These are phyloP conservation scores for Etheostoma perlongum DNA, from an alignment of 2,797 vertebrate genomes.

Conservation along the genomic window DNA sequence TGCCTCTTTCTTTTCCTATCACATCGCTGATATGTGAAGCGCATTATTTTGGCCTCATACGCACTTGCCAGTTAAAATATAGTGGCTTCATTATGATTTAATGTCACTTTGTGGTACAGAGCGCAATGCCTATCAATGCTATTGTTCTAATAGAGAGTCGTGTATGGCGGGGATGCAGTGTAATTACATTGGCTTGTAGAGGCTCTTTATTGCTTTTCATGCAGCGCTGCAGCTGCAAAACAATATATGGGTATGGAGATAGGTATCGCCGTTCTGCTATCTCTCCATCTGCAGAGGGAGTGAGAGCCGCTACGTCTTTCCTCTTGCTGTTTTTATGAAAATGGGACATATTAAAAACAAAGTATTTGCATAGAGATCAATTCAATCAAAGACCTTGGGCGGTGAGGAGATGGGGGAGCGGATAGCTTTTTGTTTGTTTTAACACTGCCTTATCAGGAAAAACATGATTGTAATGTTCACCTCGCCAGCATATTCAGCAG, in stretches of 20 bases:
- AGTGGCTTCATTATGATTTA: constrained; percentile 80
- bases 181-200: constrained; percentile 82
- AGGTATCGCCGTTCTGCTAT: constrained; percentile 71
- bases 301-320: constrained; percentile 58
- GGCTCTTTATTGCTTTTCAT: constrained; percentile 82
- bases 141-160: constrained; percentile 76
- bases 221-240: constrained; percentile 63
- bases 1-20: constrained; percentile 43
- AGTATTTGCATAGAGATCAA: constrained; percentile 81
- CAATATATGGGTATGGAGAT: constrained; percentile 74
- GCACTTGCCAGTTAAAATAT: constrained; percentile 73
- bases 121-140: constrained; percentile 54
- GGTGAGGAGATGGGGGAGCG: constrained; percentile 35
- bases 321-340: constrained; percentile 74
- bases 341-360: constrained; percentile 75
- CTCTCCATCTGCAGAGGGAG: constrained; percentile 70
- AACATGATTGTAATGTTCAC: constrained; percentile 82
- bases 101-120: constrained; percentile 71
- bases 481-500: constrained; percentile 72
- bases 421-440: constrained; percentile 76
- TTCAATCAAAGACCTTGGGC: constrained; percentile 78
- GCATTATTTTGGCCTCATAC: constrained; percentile 58
- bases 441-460: constrained; percentile 76
- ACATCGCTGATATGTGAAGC: constrained; percentile 50
- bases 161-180: constrained; percentile 66